Evolutionary conservation across 2,797 vertebrate genomes (phyloP).

Genomic region (Paramormyrops hopkinsi): DNA sequence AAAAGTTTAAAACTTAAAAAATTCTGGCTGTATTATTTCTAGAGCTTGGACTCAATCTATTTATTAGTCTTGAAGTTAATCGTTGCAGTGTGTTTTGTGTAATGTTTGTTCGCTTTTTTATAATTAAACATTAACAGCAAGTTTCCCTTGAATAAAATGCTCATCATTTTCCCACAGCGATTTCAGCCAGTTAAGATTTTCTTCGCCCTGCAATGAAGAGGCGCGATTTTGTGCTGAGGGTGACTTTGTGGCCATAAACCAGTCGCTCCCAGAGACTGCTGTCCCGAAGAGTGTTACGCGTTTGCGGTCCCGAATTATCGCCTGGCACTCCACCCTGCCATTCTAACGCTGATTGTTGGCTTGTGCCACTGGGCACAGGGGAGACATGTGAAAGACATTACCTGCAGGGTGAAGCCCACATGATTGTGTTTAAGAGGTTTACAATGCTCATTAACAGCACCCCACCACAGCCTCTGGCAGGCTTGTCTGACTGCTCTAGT

Average conservation of each 20-base stretch:
- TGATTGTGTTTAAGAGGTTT: slow-evolving; percentile 67
- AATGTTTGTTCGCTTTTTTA: neutral
- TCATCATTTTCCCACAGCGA: neutral
- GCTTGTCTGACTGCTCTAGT: slow-evolving; percentile 39
- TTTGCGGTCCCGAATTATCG: neutral
- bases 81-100: neutral
- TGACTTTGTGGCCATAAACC: neutral
- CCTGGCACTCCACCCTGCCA: neutral
- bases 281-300: neutral
- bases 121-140: neutral
- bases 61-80: neutral
- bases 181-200: neutral
- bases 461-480: slow-evolving; percentile 57
- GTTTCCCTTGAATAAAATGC: neutral
- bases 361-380: slow-evolving; percentile 27
- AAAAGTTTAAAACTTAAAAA: neutral
- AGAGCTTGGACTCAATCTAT: neutral
- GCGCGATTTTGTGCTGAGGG: neutral
- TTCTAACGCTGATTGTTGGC: slow-evolving; percentile 25
- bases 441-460: slow-evolving; percentile 75
- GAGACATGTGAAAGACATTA: slow-evolving; percentile 58
- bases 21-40: neutral
- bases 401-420: slow-evolving; percentile 59
- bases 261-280: neutral
- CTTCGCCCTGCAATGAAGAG: neutral